These are phyloP conservation scores for Chrysocyon brachyurus DNA, from an alignment of 2,797 vertebrate species.

Conservation along the genomic window DNA sequence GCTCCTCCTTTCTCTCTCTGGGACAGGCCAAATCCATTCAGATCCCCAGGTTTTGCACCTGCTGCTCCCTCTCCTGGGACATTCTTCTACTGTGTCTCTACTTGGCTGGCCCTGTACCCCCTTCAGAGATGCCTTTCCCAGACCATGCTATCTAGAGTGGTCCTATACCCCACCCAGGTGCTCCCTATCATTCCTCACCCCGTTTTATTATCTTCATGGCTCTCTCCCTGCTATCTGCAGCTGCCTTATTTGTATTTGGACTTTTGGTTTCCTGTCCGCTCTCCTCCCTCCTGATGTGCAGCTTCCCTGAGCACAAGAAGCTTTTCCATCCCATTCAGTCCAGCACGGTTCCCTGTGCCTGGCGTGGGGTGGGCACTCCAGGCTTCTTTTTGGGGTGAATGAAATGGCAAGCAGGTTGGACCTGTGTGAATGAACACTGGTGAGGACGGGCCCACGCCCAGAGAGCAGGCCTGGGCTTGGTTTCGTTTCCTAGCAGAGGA, in stretches of 20 bases:
- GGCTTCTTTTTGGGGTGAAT: neutral
- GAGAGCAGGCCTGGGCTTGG: neutral
- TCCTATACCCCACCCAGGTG: neutral
- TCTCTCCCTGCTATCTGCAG: neutral
- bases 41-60: neutral
- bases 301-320: neutral
- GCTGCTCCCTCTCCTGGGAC: neutral
- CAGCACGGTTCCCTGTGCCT: neutral
- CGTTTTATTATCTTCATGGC: neutral
- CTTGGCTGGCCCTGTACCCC: neutral
- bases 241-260: neutral
- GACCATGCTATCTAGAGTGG: rapidly evolving
- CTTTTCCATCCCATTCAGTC: neutral
- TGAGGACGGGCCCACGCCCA: neutral
- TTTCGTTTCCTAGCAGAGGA: constrained; percentile 23
- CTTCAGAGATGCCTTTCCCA: neutral
- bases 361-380: neutral
- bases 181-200: neutral
- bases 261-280: neutral
- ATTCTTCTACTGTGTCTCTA: neutral
- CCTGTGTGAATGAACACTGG: neutral
- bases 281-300: no score
- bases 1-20: neutral
- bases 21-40: neutral
- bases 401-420: neutral